phyloP scores from a whole-genome alignment of 2,888 invertebrate species.

The Sinhomidia bicolor region DNA sequence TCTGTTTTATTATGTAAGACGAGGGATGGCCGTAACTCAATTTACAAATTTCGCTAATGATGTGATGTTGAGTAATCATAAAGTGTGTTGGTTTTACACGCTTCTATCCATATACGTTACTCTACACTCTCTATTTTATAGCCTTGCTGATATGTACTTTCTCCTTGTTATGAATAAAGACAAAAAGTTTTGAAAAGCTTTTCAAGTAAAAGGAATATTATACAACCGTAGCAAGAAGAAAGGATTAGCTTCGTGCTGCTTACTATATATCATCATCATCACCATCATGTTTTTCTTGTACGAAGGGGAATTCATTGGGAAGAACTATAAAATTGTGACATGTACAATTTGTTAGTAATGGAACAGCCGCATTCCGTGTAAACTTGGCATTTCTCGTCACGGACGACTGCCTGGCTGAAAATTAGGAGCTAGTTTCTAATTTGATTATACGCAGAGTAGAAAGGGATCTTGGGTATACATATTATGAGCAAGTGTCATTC shows the following conservation, averaged over 20 bases:
- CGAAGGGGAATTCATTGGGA: not conserved
- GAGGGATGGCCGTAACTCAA: slow-evolving; percentile 46
- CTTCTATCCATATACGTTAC: too few species aligned
- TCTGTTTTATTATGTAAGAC: slow-evolving; percentile 5
- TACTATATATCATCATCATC: not conserved
- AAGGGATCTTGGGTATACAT: slow-evolving; percentile 11
- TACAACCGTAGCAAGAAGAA: not conserved
- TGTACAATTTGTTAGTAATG: not conserved
- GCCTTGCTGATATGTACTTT: slow-evolving; percentile 1
- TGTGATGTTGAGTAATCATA: slow-evolving; percentile 59
- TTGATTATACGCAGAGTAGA: slow-evolving; percentile 30
- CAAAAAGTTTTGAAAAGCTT: slow-evolving; percentile 26
- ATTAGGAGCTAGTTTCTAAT: slow-evolving; percentile 48
- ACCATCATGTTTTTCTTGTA: not conserved
- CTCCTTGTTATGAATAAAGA: not conserved
- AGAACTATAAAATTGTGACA: not conserved
- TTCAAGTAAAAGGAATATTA: not conserved
- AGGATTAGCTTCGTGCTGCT: too few species aligned
- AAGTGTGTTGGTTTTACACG: not conserved
- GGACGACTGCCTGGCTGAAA: slow-evolving; percentile 44
- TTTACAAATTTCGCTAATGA: slow-evolving; percentile 67
- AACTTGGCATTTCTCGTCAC: slow-evolving; percentile 36
- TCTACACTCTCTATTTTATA: not conserved
- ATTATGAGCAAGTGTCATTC: slow-evolving; percentile 39
- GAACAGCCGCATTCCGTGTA: not conserved